phyloP scores from a whole-genome alignment of 2,888 invertebrate species.

The Lissocephala sabroskyi region DNA sequence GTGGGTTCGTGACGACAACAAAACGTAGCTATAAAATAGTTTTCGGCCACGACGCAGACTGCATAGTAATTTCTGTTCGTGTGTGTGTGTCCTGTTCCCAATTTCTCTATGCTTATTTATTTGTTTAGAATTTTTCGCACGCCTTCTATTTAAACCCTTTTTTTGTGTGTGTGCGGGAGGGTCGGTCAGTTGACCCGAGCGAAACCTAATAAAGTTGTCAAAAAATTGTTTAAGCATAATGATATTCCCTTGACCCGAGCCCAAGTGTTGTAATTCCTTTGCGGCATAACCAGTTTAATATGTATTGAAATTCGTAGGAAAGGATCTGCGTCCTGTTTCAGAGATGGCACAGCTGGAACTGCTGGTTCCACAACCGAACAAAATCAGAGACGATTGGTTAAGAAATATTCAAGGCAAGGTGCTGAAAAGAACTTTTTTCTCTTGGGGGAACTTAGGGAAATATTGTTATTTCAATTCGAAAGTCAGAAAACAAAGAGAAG shows the following conservation, averaged over 20 bases:
- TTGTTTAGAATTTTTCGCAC: slow-evolving; percentile 61
- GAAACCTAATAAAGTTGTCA: slow-evolving; percentile 62
- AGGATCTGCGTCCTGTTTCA: no score
- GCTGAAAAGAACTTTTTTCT: no score
- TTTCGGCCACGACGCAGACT: slow-evolving; percentile 54
- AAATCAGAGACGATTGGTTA: no score
- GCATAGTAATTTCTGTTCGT: slow-evolving; percentile 52
- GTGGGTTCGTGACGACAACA: slow-evolving; percentile 48
- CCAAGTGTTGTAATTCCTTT: slow-evolving; percentile 62
- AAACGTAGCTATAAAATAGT: slow-evolving; percentile 64
- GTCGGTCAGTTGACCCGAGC: slow-evolving; percentile 9
- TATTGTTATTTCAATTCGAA: no score
- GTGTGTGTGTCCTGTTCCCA: slow-evolving; percentile 1
- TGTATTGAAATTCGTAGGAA: slow-evolving; percentile 56
- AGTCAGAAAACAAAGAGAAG: no score
- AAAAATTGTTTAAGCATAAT: slow-evolving; percentile 65
- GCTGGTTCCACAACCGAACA: no score
- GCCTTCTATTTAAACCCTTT: slow-evolving; percentile 47
- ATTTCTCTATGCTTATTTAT: slow-evolving; percentile 51
- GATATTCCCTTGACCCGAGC: slow-evolving; percentile 48
- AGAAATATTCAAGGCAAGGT: no score
- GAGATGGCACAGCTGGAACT: no score
- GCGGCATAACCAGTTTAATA: slow-evolving; percentile 63
- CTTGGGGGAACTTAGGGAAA: no score
- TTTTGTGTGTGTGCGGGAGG: slow-evolving; percentile 24